Percentiles rank a stretch among this genome's conserved stretches.
Conservation (phyloP, 2,113 vertebrate species). For the Paraplagusia blochii region DNA sequence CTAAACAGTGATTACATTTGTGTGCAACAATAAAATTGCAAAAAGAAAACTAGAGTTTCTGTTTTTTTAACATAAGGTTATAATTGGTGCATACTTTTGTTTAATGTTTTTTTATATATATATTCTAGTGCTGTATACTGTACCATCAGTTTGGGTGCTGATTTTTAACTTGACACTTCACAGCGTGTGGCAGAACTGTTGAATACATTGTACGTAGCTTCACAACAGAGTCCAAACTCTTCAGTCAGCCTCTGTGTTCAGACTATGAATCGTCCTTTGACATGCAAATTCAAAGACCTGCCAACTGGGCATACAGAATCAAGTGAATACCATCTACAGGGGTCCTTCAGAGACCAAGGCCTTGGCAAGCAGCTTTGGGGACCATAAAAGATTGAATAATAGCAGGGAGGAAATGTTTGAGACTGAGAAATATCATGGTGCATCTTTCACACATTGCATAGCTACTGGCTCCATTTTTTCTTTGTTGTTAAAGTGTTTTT, state of each 20-base stretch:
- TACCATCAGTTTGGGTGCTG: conserved; percentile 30
- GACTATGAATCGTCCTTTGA: conserved; percentile 59
- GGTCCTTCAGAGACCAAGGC: conserved; percentile 55
- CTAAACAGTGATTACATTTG: no score
- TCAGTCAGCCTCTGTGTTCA: conserved; percentile 25
- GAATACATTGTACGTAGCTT: conserved; percentile 20
- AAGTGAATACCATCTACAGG: conserved; percentile 55
- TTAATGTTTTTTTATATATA: no score
- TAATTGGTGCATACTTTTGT: no score
- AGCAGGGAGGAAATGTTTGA: conserved; percentile 17
- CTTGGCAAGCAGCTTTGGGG: conserved; percentile 38
- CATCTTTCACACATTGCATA: background rate
- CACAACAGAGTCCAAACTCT: conserved; percentile 32
- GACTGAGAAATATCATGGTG: background rate
- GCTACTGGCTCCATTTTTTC: background rate
- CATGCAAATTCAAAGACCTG: conserved; percentile 71
- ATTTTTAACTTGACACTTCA: conserved; percentile 29
- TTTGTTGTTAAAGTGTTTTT: conserved; percentile 6
- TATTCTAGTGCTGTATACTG: no score
- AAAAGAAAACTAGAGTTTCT: no score
- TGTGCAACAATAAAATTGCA: no score
- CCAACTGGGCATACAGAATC: conserved; percentile 66
- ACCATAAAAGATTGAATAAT: conserved; percentile 40
- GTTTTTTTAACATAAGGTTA: no score
- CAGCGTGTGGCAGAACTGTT: conserved; percentile 23